Evolutionary conservation across 2,797 vertebrate species (phyloP).

Genomic region (Hemibagrus guttatus): DNA sequence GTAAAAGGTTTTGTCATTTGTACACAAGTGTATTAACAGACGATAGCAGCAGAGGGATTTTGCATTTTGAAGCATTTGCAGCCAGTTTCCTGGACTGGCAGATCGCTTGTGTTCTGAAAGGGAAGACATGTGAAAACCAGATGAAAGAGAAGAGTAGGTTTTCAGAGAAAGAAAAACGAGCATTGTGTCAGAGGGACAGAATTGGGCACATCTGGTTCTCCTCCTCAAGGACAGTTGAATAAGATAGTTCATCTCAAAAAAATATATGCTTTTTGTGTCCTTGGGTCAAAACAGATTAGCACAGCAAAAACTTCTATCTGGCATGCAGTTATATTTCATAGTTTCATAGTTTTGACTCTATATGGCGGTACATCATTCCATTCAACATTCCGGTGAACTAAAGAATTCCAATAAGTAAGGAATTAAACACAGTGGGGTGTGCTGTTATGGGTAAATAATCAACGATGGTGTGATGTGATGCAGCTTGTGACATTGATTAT

Average conservation of each 20-base stretch:
- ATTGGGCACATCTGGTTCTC: not conserved
- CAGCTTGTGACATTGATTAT: not conserved
- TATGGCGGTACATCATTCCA: not conserved
- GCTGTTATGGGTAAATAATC: not conserved
- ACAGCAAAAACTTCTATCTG: constrained; percentile 19
- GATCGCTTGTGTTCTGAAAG: constrained; percentile 45
- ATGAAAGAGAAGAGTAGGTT: not conserved
- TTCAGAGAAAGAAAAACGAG: not conserved
- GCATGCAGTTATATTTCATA: constrained; percentile 30
- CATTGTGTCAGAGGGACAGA: not conserved
- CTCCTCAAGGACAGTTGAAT: constrained; percentile 25
- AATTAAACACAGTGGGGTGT: not conserved
- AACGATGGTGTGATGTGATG: not conserved
- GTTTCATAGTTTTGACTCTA: not conserved
- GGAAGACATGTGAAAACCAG: constrained; percentile 37
- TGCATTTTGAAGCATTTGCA: constrained; percentile 57
- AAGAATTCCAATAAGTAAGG: not conserved
- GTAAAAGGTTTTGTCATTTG: constrained; percentile 37
- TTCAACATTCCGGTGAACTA: not conserved
- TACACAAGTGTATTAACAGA: constrained; percentile 45
- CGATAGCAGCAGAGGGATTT: constrained; percentile 59
- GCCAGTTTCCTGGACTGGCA: constrained; percentile 49
- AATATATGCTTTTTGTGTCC: constrained; percentile 1
- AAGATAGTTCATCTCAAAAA: constrained; percentile 25
- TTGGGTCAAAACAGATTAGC: constrained; percentile 46